Percentiles rank a stretch among this genome's conserved stretches.
phyloP scores from a whole-genome alignment of 2,888 invertebrate genomes.

The Helicoverpa assulta region DNA sequence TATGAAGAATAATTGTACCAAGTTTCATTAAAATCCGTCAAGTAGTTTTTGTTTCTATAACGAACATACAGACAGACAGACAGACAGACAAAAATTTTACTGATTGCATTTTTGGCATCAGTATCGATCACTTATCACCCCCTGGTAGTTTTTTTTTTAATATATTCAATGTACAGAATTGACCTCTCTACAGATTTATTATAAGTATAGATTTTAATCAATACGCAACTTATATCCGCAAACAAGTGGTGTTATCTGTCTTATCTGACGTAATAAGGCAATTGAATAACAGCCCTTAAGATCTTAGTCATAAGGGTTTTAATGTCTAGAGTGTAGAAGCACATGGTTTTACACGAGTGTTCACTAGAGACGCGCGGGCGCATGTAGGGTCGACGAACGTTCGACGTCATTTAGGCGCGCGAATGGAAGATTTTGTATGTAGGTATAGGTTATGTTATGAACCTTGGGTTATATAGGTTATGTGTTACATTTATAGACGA shows the following conservation, averaged over 20 bases:
- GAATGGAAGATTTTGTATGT: constrained; percentile 50
- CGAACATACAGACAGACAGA: too few relatives aligned
- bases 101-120: too few relatives aligned
- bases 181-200: too few relatives aligned
- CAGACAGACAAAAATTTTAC: too few relatives aligned
- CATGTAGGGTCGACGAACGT: constrained; percentile 71
- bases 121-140: too few relatives aligned
- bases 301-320: constrained; percentile 28
- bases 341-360: constrained; percentile 57
- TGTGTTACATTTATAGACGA: constrained; percentile 4
- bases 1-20: too few relatives aligned
- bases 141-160: too few relatives aligned
- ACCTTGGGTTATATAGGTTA: constrained; percentile 30
- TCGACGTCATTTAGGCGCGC: constrained; percentile 29
- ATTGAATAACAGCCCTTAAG: constrained; percentile 36
- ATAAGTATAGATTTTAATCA: too few relatives aligned
- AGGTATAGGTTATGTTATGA: constrained; percentile 8
- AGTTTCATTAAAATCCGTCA: too few relatives aligned
- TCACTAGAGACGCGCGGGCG: constrained; percentile 58
- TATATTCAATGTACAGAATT: too few relatives aligned
- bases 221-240: constrained; percentile 23
- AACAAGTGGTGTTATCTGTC: constrained; percentile 36
- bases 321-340: constrained; percentile 33
- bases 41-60: too few relatives aligned
- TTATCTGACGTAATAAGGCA: constrained; percentile 41